Evolutionary conservation across 2,888 invertebrate genomes (phyloP).

Genomic region (Enchytraeus crypticus): DNA sequence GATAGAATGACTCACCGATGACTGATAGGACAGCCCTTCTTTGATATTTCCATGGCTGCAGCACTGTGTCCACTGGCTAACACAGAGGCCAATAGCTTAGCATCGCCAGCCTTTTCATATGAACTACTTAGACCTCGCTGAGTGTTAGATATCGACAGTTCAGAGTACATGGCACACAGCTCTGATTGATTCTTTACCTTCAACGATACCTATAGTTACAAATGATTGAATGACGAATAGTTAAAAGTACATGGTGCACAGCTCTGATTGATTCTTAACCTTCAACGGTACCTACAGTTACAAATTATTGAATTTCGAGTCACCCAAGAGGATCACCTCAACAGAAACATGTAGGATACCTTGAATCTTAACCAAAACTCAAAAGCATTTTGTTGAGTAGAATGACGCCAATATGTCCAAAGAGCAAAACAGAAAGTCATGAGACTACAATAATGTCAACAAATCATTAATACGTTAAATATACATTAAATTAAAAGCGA

Average conservation of each 20-base stretch:
- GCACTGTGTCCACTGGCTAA: slow-evolving; percentile 72
- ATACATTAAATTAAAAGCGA: too few relatives aligned
- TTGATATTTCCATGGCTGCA: slow-evolving; percentile 78
- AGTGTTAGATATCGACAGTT: slow-evolving; percentile 69
- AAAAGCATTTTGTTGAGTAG: too few relatives aligned
- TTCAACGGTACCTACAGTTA: slow-evolving; percentile 62
- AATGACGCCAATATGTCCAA: too few relatives aligned
- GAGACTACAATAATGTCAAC: too few relatives aligned
- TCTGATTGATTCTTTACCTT: slow-evolving; percentile 74
- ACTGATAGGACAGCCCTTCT: slow-evolving; percentile 72
- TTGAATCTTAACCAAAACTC: too few relatives aligned
- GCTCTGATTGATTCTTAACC: slow-evolving; percentile 71
- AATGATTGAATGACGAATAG: slow-evolving; percentile 49
- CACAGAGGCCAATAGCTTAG: slow-evolving; percentile 53
- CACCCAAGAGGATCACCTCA: too few relatives aligned
- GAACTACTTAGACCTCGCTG: slow-evolving; percentile 63
- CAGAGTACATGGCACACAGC: slow-evolving; percentile 66
- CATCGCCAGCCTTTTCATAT: slow-evolving; percentile 50
- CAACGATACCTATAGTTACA: slow-evolving; percentile 59
- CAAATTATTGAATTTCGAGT: slow-evolving; percentile 39
- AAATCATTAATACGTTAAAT: too few relatives aligned
- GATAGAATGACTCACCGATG: slow-evolving; percentile 60
- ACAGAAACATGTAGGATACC: not conserved
- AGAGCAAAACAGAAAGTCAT: too few relatives aligned
- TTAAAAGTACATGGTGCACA: slow-evolving; percentile 68